phyloP scores from a whole-genome alignment of 2,888 invertebrate genomes.

The Drosophila imparisetae region DNA sequence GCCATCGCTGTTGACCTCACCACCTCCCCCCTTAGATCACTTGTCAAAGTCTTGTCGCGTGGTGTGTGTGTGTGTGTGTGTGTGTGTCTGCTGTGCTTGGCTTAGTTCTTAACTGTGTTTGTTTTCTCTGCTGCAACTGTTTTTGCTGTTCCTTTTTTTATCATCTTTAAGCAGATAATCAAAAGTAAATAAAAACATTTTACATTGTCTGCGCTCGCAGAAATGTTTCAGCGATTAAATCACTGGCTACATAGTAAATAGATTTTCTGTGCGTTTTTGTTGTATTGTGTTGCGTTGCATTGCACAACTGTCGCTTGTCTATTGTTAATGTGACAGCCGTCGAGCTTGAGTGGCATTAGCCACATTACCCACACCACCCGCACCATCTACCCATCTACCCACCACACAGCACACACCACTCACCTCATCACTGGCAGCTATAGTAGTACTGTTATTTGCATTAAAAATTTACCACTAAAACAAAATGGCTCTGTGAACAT shows the following conservation, averaged over 20 bases:
- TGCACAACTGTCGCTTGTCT: constrained; percentile 19
- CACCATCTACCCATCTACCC: too few relatives aligned
- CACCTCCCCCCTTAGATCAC: not conserved
- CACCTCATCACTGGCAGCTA: constrained; percentile 1
- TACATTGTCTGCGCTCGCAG: constrained; percentile 28
- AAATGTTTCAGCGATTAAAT: constrained; percentile 39
- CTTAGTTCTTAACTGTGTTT: constrained; percentile 8
- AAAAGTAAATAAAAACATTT: constrained; percentile 61
- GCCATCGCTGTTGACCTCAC: constrained; percentile 1
- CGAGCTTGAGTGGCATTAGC: constrained; percentile 21
- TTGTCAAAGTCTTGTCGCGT: constrained; percentile 5
- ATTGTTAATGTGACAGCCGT: constrained; percentile 21
- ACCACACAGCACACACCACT: not conserved
- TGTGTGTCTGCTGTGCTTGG: not conserved
- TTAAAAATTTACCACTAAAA: constrained; percentile 38
- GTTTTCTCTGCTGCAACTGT: constrained; percentile 25
- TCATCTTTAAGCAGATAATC: constrained; percentile 52
- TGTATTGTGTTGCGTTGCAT: not conserved
- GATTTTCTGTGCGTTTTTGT: constrained; percentile 23
- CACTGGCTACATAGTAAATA: constrained; percentile 46
- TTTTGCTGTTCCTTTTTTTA: constrained; percentile 33
- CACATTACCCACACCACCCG: not conserved
- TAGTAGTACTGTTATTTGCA: constrained; percentile 18
- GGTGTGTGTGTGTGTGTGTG: not conserved
- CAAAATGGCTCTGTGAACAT: constrained; percentile 30